These are phyloP conservation scores for Dyspetes luteomarginatus DNA, from an alignment of 2,888 invertebrate species.

Conservation along the genomic window DNA sequence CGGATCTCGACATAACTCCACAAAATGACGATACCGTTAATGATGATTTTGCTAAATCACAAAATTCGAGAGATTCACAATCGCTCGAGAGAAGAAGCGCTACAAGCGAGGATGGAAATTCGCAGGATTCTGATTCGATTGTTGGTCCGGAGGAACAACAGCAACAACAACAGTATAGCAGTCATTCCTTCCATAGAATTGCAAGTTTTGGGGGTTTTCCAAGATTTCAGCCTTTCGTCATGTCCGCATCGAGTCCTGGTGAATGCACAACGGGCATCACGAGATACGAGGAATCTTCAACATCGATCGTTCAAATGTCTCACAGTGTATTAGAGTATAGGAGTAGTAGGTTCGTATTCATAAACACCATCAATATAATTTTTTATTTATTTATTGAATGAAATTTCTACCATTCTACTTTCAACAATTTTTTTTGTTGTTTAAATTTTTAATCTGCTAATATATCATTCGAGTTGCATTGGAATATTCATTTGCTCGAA, in stretches of 20 bases:
- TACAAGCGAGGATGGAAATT: slow-evolving; percentile 78
- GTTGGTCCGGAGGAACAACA: slow-evolving; percentile 73
- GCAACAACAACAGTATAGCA: slow-evolving; percentile 71
- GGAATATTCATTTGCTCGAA: background rate
- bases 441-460: too few relatives aligned
- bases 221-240: slow-evolving; percentile 80
- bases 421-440: too few relatives aligned
- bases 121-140: slow-evolving; percentile 76
- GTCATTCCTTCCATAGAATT: slow-evolving; percentile 80
- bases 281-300: slow-evolving; percentile 74
- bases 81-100: slow-evolving; percentile 74
- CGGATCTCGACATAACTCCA: slow-evolving; percentile 74
- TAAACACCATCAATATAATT: too few relatives aligned
- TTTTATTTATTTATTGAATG: too few relatives aligned
- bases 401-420: too few relatives aligned
- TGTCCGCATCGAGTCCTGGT: slow-evolving; percentile 77
- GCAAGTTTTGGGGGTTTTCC: slow-evolving; percentile 80
- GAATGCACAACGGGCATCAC: slow-evolving; percentile 71
- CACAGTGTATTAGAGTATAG: slow-evolving; percentile 81
- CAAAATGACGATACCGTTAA: slow-evolving; percentile 68
- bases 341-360: slow-evolving; percentile 77
- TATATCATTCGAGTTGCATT: too few relatives aligned
- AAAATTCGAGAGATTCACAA: slow-evolving; percentile 71
- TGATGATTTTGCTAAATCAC: slow-evolving; percentile 50
- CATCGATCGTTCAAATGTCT: slow-evolving; percentile 79